A percentile compares a stretch with the other conserved stretches of the same genome.
Conservation (phyloP, 2,888 invertebrate species). For the Morpho achilles region DNA sequence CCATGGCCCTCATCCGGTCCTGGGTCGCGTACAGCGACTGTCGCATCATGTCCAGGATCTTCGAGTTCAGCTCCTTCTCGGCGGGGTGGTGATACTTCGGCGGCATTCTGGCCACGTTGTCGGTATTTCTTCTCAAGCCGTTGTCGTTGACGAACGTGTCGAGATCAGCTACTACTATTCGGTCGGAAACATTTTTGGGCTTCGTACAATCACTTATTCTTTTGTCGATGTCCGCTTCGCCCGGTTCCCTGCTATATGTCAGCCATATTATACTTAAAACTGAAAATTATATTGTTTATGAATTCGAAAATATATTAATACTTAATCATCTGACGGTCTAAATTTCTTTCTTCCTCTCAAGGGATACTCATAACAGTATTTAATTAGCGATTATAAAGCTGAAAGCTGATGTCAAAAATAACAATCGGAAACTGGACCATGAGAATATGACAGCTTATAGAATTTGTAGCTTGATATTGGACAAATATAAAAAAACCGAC, state of each 20-base stretch:
- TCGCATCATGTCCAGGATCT: constrained; percentile 36
- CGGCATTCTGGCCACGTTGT: background rate
- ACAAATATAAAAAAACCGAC: too few species aligned
- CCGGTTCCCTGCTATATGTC: background rate
- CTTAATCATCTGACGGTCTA: too few species aligned
- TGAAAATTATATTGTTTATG: background rate
- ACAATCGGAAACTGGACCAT: too few species aligned
- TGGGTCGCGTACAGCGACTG: constrained; percentile 39
- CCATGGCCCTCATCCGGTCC: constrained; percentile 30
- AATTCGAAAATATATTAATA: too few species aligned
- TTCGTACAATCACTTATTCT: background rate
- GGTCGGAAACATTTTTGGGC: constrained; percentile 20
- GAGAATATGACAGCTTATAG: too few species aligned
- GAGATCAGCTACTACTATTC: constrained; percentile 7
- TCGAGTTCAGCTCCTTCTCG: constrained; percentile 10
- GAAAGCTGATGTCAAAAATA: too few species aligned
- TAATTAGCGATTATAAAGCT: too few species aligned
- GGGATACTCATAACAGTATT: too few species aligned
- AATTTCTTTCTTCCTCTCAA: too few species aligned
- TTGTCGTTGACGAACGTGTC: constrained; percentile 24
- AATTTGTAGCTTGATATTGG: too few species aligned
- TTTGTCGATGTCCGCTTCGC: background rate
- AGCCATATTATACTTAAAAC: background rate
- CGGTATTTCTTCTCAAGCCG: constrained; percentile 1
- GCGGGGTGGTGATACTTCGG: background rate